A percentile compares a stretch with the other conserved stretches of the same genome.
phyloP scores from a whole-genome alignment of 2,797 vertebrate species.

The Podarcis lilfordi region DNA sequence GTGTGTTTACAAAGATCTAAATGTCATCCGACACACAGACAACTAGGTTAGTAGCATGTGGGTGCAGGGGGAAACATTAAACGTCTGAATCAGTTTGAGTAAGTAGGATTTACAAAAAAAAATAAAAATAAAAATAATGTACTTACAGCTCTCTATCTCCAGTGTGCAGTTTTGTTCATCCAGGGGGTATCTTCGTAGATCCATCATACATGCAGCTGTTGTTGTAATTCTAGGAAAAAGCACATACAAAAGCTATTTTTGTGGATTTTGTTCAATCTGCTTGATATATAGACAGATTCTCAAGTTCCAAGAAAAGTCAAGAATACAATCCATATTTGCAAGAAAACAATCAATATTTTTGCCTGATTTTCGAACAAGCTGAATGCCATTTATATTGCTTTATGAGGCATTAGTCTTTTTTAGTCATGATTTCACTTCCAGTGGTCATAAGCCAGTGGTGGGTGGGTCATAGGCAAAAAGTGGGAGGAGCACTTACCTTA shows the following conservation, averaged over 20 bases:
- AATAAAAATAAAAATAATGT: conserved; percentile 18
- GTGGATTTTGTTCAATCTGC: conserved; percentile 6
- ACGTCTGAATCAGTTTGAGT: conserved; percentile 30
- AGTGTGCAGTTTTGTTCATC: conserved; percentile 97
- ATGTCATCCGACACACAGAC: conserved; percentile 37
- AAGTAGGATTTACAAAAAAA: conserved; percentile 53
- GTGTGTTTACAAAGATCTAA: conserved; percentile 50
- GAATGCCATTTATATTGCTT: neutral
- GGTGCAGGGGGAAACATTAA: conserved; percentile 11
- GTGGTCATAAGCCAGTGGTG: neutral
- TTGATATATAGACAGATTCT: neutral
- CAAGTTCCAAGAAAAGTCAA: neutral
- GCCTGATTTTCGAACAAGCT: neutral
- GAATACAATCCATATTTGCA: neutral
- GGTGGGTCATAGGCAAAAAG: too few relatives aligned
- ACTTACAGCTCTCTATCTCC: conserved; percentile 99
- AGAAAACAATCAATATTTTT: neutral
- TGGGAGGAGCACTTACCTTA: too few relatives aligned
- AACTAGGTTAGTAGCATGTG: conserved; percentile 36
- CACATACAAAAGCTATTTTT: conserved; percentile 25
- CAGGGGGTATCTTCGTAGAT: conserved; percentile 92
- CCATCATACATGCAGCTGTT: conserved; percentile 98
- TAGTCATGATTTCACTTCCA: neutral
- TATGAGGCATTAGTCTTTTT: neutral
- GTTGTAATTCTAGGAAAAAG: conserved; percentile 91